These are phyloP conservation scores for Heteractis magnifica DNA, from an alignment of 92 coral and sea anemone species.

Conservation along the genomic window DNA sequence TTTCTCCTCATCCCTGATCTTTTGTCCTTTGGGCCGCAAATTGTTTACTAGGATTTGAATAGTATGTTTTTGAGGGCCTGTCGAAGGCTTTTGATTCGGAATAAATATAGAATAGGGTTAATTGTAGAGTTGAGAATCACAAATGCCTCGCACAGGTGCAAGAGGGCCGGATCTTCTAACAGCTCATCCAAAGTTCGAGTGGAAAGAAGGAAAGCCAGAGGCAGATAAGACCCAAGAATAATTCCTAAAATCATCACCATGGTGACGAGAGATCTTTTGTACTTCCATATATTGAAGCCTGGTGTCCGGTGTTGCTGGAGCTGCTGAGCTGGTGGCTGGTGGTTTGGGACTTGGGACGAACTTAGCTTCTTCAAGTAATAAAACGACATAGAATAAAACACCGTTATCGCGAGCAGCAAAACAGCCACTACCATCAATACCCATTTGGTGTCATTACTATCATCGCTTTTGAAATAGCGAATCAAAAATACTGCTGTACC, in stretches of 20 bases:
- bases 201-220: neutral
- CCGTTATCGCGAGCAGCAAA: neutral
- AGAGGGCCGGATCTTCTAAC: neutral
- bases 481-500: neutral
- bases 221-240: neutral
- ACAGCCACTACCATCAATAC: neutral
- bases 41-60: neutral
- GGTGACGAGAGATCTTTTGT: slow-evolving; percentile 12
- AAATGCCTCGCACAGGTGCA: neutral
- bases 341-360: neutral
- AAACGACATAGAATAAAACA: neutral
- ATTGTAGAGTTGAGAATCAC: neutral
- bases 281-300: neutral
- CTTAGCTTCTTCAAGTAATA: neutral
- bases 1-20: no score
- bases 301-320: neutral
- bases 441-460: neutral
- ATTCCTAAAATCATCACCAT: neutral
- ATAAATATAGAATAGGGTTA: neutral
- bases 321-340: neutral
- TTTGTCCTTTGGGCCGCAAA: neutral
- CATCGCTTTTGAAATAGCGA: neutral
- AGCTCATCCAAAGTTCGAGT: neutral
- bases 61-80: neutral
- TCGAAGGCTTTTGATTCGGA: neutral